A percentile compares a stretch with the other conserved stretches of the same genome.
These are phyloP conservation scores for Aporrectodea caliginosa DNA, from an alignment of 1,140 invertebrate genomes.

Conservation along the genomic window DNA sequence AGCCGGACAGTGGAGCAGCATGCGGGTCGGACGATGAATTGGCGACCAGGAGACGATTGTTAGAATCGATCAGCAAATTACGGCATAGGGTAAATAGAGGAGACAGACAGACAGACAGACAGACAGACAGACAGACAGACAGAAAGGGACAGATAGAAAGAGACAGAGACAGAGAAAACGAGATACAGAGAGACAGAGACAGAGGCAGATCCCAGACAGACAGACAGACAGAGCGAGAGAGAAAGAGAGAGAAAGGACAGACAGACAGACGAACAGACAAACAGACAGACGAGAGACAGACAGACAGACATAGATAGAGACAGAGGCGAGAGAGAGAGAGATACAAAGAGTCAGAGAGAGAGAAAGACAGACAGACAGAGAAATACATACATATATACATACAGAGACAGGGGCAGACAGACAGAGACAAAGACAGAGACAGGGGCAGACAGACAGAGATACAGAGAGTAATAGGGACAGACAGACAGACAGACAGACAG, in stretches of 20 bases:
- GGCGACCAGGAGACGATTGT: too few relatives aligned
- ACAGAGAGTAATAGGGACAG: not conserved
- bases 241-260: not conserved
- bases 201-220: not conserved
- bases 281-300: not conserved
- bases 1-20: not conserved
- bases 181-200: not conserved
- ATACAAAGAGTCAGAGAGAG: not conserved
- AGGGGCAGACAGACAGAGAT: not conserved
- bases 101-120: not conserved
- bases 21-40: too few relatives aligned
- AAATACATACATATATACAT: not conserved
- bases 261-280: not conserved
- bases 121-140: not conserved
- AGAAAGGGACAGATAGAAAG: too few relatives aligned
- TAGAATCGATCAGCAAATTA: not conserved
- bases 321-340: not conserved
- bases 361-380: not conserved
- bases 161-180: not conserved
- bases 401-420: not conserved
- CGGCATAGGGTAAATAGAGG: not conserved
- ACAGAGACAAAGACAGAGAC: not conserved
- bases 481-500: not conserved
- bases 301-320: not conserved
- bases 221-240: not conserved